Base-by-base conservation (phyloP, 2,797 vertebrate species). In the Microcaecilia unicolor region DNA sequence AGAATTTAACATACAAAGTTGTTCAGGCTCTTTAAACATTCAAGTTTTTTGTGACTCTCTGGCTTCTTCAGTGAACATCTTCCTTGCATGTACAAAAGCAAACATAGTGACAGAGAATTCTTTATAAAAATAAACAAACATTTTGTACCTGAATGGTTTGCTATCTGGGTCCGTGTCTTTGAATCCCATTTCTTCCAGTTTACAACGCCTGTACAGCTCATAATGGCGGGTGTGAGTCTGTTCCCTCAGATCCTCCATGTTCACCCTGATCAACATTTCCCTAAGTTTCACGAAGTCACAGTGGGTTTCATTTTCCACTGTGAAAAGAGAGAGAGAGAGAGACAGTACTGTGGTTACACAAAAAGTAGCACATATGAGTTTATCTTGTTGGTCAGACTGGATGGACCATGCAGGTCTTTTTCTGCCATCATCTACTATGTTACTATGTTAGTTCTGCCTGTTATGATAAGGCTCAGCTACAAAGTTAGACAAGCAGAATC, bases 131-230 rank as follows among this genome's bases (percentile, higher is more conserved):
- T n/a, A n/a, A n/a, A n/a, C n/a, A n/a, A n/a, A n/a, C n/a, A n/a
- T n/a, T n/a, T n/a, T 38, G 3, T 41, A 86, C 84, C 84, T 87
- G 74, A 87, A 87, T 5, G 84, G 84, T 7, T 87, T 86, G 66
- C 83, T 86, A 61, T 87, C 84, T 0, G 84, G 84, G 31, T 86
- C 83, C 0, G 83, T 86, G 59, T 86, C 84, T 57, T 86, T 84
- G 71, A 87, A 87, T 0, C 84, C 84, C 84, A 87, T 87, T 60
- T 87, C 84, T 15, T 86, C 84, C 0, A 87, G 76, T 20, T 87
- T 86, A 48, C 84, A 87, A 28, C 84, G 83, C 30, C 84, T 61
- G 41, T 87, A 87, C 6, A 87, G 25, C 25, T 87, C 83, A 0
- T 87, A 87, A 38, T 87, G 84, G 10, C 82, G 72, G 10, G 74